Percentiles rank a stretch among this genome's conserved stretches.
Evolutionary conservation across 2,113 vertebrate species (phyloP).

Genomic region (Thamnophis sirtalis): DNA sequence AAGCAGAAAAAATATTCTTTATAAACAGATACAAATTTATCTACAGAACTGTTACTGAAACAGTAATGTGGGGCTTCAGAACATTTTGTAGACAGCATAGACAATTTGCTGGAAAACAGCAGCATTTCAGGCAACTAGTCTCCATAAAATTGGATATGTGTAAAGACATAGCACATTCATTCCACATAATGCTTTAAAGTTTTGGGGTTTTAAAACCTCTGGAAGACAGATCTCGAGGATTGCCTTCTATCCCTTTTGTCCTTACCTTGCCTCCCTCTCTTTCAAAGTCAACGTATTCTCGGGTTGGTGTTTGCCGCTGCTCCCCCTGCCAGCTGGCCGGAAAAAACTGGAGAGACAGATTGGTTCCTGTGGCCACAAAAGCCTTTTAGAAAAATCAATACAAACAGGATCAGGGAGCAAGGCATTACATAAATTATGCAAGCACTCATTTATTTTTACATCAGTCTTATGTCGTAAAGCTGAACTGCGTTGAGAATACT

Average conservation of each 20-base stretch:
- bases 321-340: constrained; percentile 97
- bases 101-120: neutral
- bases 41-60: neutral
- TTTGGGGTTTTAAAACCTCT: neutral
- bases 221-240: neutral
- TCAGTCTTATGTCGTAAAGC: constrained; percentile 78
- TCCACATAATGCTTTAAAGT: accelerated
- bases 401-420: constrained; percentile 91
- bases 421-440: constrained; percentile 96
- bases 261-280: constrained; percentile 97
- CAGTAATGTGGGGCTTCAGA: neutral
- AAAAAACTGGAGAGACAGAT: constrained; percentile 99
- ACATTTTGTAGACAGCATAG: neutral
- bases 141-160: neutral
- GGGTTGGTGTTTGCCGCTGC: constrained; percentile 91
- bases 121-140: neutral
- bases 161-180: neutral
- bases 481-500: constrained; percentile 73
- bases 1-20: neutral
- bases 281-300: constrained; percentile 98
- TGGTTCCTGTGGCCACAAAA: constrained; percentile 99
- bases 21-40: neutral
- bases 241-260: constrained; percentile 49
- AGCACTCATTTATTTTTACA: constrained; percentile 90
- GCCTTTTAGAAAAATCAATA: constrained; percentile 99